Base-by-base conservation (phyloP, 2,113 vertebrate species). In the Rhea pennata region DNA sequence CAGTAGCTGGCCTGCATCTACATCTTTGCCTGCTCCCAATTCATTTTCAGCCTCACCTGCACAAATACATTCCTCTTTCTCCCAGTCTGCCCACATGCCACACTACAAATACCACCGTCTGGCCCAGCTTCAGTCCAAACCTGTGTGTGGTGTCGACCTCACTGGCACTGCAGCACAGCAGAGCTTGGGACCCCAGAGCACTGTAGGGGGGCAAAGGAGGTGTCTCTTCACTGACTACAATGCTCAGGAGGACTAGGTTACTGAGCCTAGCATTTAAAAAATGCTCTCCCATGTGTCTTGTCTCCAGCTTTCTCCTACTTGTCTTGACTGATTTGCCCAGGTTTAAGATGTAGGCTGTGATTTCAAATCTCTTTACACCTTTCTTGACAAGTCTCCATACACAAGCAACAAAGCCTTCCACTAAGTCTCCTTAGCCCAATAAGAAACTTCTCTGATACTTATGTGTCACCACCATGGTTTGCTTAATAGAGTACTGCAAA, bases 181-280 rank as follows among this genome's bases (percentile, higher is more conserved):
- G 27, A 66, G 15, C 79, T 50, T 23, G 21, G 94, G 22, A 77
- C 15, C 16, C 53, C 8, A 77, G 17, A 29, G 51, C 27, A 44
- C 4, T 48, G 51, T 69, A 36, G 48, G 22, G 51, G 4, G 26
- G 16, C 10, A 79, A 82, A 67, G 10, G 23, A 75, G 69, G 4
- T 0, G 0, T 84, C 24, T 42, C 13, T 82, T 12, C 67, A 48
- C 29, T 23, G 69, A 61, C 24, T 1, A 2, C 21, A 65, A 9
- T 3, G 10, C 10, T 66, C 50, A 84, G 80, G 48, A 87, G 80
- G 11, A 73, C 36, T 19, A 83, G 29, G 6, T 10, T 42, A 33
- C 29, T 10, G 24, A 84, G 15, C 2, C 9, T 5, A 65, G 24
- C 4, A 6, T 33, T 62, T 84, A 56, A 48, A 16, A 56, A 77